Evolutionary conservation across 1,140 invertebrate genomes (phyloP).

Genomic region (Macrostomum lignano): DNA sequence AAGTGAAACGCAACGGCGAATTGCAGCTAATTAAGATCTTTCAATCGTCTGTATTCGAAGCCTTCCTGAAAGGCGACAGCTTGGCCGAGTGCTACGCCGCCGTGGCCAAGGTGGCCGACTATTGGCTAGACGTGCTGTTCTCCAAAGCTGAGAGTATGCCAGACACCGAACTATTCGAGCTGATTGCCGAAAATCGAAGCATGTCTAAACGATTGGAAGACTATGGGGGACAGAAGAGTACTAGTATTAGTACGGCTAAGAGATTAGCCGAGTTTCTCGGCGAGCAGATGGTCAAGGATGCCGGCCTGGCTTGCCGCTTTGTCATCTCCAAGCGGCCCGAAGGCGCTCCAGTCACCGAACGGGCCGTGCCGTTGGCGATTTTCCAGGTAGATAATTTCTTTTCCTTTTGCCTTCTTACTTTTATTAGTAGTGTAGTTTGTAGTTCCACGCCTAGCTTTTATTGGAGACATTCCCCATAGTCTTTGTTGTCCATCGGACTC

Average conservation of each 20-base stretch:
- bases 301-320: constrained; percentile 72
- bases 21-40: constrained; percentile 91
- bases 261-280: constrained; percentile 81
- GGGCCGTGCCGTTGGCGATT: constrained; percentile 76
- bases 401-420: too few relatives aligned
- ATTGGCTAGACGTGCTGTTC: constrained; percentile 86
- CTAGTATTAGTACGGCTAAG: constrained; percentile 85
- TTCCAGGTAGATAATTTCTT: too few relatives aligned
- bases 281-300: constrained; percentile 96
- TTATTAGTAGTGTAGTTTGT: too few relatives aligned
- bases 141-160: constrained; percentile 66
- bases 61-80: constrained; percentile 47
- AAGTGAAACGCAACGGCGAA: constrained; percentile 86
- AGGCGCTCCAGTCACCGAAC: constrained; percentile 58
- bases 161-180: constrained; percentile 72
- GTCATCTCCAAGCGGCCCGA: constrained; percentile 81
- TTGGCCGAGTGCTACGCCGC: constrained; percentile 68
- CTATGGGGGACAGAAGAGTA: constrained; percentile 80
- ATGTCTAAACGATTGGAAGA: constrained; percentile 89
- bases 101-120: constrained; percentile 80
- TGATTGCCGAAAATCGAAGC: constrained; percentile 83
- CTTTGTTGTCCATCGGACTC: too few relatives aligned
- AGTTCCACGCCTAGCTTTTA: too few relatives aligned
- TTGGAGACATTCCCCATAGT: too few relatives aligned
- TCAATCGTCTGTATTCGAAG: constrained; percentile 82